phyloP scores from a whole-genome alignment of 2,797 vertebrate species.

The Moxostoma hubbsi region DNA sequence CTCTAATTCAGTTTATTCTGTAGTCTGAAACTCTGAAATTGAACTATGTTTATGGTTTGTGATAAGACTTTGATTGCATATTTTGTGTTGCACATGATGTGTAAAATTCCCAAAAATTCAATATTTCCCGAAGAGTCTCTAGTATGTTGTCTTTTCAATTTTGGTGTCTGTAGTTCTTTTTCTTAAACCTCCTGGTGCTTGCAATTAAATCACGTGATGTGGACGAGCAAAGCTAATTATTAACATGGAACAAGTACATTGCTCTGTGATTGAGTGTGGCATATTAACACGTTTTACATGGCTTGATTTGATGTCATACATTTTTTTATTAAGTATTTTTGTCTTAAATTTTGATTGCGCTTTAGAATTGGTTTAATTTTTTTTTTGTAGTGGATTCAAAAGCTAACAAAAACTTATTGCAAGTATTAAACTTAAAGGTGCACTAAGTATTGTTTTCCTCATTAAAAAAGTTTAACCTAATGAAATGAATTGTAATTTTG shows the following conservation, averaged over 20 bases:
- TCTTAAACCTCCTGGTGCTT: background rate
- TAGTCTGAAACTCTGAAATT: background rate
- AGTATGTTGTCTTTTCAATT: background rate
- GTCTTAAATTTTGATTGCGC: background rate
- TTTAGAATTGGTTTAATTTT: background rate
- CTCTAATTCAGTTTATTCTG: background rate
- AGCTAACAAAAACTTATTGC: too few species aligned
- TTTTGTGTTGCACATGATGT: background rate
- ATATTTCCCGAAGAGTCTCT: background rate
- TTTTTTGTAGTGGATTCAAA: background rate
- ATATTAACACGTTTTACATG: background rate
- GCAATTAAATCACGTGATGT: background rate
- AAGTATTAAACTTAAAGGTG: too few species aligned
- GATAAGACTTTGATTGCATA: conserved; percentile 8
- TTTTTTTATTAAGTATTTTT: background rate
- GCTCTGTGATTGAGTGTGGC: background rate
- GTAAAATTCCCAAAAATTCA: background rate
- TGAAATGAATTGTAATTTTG: too few species aligned
- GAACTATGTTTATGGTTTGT: background rate
- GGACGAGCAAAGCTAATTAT: conserved; percentile 4
- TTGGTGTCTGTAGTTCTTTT: background rate
- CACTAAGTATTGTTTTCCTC: too few species aligned
- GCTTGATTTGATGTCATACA: background rate
- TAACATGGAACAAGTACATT: background rate
- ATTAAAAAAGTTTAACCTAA: too few species aligned